Conservation (phyloP, 2,888 invertebrate genomes). For the Clistopyga incitator region DNA sequence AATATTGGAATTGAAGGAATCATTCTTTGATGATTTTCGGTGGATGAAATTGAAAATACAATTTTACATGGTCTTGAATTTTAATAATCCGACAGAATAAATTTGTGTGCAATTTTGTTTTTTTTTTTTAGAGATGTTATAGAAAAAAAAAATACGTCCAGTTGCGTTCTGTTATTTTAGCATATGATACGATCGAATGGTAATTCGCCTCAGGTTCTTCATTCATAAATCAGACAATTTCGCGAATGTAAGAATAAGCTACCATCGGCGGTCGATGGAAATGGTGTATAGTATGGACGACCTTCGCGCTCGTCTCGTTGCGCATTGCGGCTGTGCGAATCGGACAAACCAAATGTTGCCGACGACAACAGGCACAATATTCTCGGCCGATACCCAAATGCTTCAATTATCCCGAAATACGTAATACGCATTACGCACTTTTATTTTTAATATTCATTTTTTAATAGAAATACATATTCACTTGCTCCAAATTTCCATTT, state of each 20-base stretch:
- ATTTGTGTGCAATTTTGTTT: too few species aligned
- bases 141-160: not conserved
- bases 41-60: too few species aligned
- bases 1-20: too few species aligned
- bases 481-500: too few species aligned
- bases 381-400: not conserved
- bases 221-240: conserved; percentile 60
- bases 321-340: conserved; percentile 65
- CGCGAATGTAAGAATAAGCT: conserved; percentile 31
- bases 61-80: not conserved
- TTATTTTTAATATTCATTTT: too few species aligned
- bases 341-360: conserved; percentile 15
- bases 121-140: too few species aligned
- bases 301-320: conserved; percentile 60
- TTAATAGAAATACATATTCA: too few species aligned
- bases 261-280: conserved; percentile 51
- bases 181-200: conserved; percentile 19
- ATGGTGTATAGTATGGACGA: conserved; percentile 53
- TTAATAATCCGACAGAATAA: not conserved
- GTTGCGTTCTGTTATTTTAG: not conserved
- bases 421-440: not conserved
- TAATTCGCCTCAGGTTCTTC: conserved; percentile 30
- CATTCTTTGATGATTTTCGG: too few species aligned
- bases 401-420: not conserved
- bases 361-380: conserved; percentile 23